Evolutionary conservation across 2,797 vertebrate genomes (phyloP).

Genomic region (Pipistrellus pygmaeus): DNA sequence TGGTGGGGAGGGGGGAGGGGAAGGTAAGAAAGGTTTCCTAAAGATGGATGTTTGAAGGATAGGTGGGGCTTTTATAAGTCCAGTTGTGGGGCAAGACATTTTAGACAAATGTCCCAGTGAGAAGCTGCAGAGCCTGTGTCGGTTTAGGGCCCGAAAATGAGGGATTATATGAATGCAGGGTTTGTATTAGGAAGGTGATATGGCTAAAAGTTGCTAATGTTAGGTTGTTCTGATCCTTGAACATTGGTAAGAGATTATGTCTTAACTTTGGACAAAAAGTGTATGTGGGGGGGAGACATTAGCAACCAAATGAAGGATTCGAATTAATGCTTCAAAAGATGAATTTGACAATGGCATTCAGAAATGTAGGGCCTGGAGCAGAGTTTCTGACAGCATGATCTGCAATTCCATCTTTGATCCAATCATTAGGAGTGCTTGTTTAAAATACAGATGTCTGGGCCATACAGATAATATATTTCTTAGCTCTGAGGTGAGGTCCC

Average conservation of each 20-base stretch:
- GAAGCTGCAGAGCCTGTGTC: not conserved
- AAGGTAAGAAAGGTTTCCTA: not conserved
- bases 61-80: not conserved
- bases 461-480: not conserved
- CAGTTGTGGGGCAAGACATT: not conserved
- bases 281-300: not conserved
- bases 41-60: not conserved
- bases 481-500: not conserved
- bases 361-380: not conserved
- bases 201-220: not conserved
- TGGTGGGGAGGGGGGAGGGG: too few relatives aligned
- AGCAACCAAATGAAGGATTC: not conserved
- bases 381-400: not conserved
- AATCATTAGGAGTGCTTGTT: not conserved
- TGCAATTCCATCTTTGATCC: not conserved
- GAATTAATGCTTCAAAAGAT: not conserved
- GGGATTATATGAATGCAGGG: not conserved
- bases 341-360: not conserved
- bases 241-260: not conserved
- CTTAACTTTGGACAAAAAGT: not conserved
- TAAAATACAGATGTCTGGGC: not conserved
- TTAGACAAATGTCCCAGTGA: not conserved
- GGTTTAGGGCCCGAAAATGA: not conserved
- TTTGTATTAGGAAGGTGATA: slow-evolving; percentile 6
- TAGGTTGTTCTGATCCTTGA: not conserved